These are phyloP conservation scores for Xanthia togata DNA, from an alignment of 2,888 invertebrate genomes.

Conservation along the genomic window DNA sequence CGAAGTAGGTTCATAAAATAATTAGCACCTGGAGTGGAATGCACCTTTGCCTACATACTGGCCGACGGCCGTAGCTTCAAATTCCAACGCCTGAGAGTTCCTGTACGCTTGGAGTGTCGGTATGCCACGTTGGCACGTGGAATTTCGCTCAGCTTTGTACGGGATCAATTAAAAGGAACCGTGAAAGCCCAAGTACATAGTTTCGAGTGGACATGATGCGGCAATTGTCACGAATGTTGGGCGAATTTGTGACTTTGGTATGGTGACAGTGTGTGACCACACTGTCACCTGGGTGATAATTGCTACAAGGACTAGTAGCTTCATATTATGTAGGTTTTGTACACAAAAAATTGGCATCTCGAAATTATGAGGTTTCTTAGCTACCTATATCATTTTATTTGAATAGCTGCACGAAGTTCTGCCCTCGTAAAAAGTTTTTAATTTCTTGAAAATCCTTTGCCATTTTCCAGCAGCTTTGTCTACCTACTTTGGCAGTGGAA, in stretches of 20 bases:
- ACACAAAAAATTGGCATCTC: background rate
- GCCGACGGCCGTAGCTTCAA: background rate
- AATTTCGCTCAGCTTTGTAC: conserved; percentile 31
- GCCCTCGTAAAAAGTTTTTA: background rate
- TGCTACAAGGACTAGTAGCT: background rate
- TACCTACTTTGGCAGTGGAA: background rate
- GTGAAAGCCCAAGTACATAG: background rate
- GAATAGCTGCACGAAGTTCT: background rate
- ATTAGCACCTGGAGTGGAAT: background rate
- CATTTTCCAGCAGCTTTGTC: background rate
- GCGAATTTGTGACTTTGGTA: background rate
- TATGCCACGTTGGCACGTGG: conserved; percentile 8
- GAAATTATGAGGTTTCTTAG: background rate
- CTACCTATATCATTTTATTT: background rate
- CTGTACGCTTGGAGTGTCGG: background rate
- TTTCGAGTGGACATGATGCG: background rate
- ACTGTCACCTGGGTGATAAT: background rate
- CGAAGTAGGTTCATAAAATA: background rate
- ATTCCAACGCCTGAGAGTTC: conserved; percentile 4
- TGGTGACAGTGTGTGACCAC: too few relatives aligned
- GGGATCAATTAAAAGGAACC: background rate
- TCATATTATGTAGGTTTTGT: background rate
- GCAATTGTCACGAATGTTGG: background rate
- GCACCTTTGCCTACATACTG: background rate
- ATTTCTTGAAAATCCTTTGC: background rate